These are phyloP conservation scores for Falco naumanni DNA, from an alignment of 2,797 vertebrate genomes.

Conservation along the genomic window DNA sequence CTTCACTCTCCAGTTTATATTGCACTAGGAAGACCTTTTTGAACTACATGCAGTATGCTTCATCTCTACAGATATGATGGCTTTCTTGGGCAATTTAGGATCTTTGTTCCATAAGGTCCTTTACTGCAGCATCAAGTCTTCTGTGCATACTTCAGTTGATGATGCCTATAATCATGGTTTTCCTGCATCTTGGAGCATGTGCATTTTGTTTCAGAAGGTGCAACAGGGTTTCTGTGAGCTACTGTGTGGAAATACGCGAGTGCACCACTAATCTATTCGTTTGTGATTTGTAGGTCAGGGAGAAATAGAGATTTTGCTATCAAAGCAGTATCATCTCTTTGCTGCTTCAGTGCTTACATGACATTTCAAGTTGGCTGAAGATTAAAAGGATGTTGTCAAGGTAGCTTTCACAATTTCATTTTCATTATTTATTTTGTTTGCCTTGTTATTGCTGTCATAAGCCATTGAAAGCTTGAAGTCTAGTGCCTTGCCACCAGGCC, in stretches of 20 bases:
- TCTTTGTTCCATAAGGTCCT: conserved; percentile 1
- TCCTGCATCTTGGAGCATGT: background rate
- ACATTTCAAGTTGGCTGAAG: conserved; percentile 36
- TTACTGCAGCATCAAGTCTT: conserved; percentile 8
- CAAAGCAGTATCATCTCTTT: conserved; percentile 41
- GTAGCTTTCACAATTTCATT: conserved; percentile 9
- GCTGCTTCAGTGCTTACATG: conserved; percentile 50
- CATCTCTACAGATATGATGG: background rate
- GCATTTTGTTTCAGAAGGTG: conserved; percentile 5
- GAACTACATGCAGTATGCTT: background rate
- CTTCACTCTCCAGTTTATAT: background rate
- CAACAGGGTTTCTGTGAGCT: background rate
- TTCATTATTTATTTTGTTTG: conserved; percentile 47
- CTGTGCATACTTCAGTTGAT: background rate
- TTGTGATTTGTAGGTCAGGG: conserved; percentile 48
- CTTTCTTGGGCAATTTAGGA: background rate
- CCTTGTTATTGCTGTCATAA: background rate
- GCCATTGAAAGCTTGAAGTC: background rate
- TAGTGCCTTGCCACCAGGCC: background rate
- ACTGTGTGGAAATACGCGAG: background rate
- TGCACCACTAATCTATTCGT: background rate
- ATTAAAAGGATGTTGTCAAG: conserved; percentile 38
- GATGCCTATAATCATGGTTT: background rate
- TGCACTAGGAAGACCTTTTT: background rate
- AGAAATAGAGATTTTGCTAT: conserved; percentile 48